These are phyloP conservation scores for Chrysolina oricalcia DNA, from an alignment of 2,888 invertebrate genomes.

Conservation along the genomic window DNA sequence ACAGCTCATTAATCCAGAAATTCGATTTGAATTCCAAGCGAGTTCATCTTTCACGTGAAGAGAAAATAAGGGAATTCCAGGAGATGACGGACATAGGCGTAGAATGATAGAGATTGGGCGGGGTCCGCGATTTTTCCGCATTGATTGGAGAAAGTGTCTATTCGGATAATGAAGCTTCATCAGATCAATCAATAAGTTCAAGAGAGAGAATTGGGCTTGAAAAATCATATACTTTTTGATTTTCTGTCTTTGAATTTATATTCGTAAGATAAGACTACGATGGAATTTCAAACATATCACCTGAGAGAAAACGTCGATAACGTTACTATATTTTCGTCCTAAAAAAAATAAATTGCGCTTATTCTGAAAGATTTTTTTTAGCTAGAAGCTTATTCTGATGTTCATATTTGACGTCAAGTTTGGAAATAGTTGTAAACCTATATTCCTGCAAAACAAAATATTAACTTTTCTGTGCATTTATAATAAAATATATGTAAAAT, in stretches of 20 bases:
- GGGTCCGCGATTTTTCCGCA: too few relatives aligned
- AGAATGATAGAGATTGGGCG: background rate
- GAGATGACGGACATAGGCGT: slow-evolving; percentile 42
- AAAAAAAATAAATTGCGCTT: too few relatives aligned
- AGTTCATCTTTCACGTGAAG: slow-evolving; percentile 60
- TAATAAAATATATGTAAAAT: too few relatives aligned
- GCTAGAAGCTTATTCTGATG: too few relatives aligned
- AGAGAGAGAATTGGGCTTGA: background rate
- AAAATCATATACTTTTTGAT: background rate
- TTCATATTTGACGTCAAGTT: too few relatives aligned
- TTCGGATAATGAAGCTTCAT: background rate
- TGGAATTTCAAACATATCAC: background rate
- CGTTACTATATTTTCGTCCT: too few relatives aligned
- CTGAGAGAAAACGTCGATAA: background rate
- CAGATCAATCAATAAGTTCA: background rate
- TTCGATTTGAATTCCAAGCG: slow-evolving; percentile 63
- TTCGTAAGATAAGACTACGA: background rate
- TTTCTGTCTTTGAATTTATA: background rate
- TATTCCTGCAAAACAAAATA: too few relatives aligned
- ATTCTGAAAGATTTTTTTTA: too few relatives aligned
- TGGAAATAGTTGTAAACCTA: too few relatives aligned
- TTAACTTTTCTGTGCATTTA: too few relatives aligned
- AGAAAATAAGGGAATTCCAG: slow-evolving; percentile 68
- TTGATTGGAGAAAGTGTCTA: background rate
- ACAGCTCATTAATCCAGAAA: slow-evolving; percentile 59